These are phyloP conservation scores for Chaenodraco wilsoni DNA, from an alignment of 2,797 vertebrate species.

Conservation along the genomic window DNA sequence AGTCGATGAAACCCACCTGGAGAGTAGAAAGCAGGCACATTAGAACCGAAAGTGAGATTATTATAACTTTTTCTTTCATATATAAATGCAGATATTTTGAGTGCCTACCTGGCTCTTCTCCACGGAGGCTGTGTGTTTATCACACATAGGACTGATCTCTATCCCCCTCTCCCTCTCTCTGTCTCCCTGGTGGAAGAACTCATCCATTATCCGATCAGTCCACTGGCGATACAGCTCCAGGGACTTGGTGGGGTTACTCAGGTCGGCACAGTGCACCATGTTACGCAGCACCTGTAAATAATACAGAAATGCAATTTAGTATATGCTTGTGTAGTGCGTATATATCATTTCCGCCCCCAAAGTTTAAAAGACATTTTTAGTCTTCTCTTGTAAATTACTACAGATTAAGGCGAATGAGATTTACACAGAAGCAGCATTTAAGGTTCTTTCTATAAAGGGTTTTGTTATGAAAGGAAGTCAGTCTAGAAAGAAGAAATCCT, in stretches of 20 bases:
- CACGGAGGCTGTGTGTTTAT: constrained; percentile 97
- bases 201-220: constrained; percentile 99
- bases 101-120: constrained; percentile 94
- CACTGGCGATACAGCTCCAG: constrained; percentile 97
- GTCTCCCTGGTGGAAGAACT: constrained; percentile 99
- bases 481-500: constrained; percentile 4
- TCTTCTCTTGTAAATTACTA: background rate
- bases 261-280: constrained; percentile 98
- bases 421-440: background rate
- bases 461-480: constrained; percentile 12
- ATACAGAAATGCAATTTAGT: background rate
- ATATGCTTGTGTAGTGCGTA: background rate
- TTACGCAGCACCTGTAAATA: constrained; percentile 91
- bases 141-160: constrained; percentile 99
- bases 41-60: background rate
- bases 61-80: background rate
- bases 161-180: constrained; percentile 94
- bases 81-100: background rate
- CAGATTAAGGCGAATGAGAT: constrained; percentile 2
- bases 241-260: constrained; percentile 98
- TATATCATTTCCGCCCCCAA: no score
- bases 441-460: background rate
- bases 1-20: constrained; percentile 99
- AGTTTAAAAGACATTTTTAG: no score
- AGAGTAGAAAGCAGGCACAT: constrained; percentile 1